Base-by-base conservation (phyloP, 2,797 vertebrate genomes). In the Bovichtus diacanthus region DNA sequence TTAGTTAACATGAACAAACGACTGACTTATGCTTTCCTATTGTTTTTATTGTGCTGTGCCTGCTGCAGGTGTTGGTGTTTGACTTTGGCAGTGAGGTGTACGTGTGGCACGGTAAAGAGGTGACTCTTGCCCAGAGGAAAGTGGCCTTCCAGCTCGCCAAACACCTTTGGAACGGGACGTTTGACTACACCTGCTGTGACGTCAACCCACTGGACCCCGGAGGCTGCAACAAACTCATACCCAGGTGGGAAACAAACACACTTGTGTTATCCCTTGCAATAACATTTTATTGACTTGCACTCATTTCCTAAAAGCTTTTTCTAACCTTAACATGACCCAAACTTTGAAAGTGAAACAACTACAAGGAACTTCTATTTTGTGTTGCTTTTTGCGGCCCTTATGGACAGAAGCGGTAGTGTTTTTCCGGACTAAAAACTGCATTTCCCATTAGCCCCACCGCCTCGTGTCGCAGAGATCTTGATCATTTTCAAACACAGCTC, bases 1-100 rank as follows among this genome's bases (percentile, higher is more conserved):
- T 56, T 7, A 5, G 50, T 6, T 39, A 16, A 39, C 29, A 25
- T 2, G 16, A 15, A 51, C 13, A 44, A 29, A 18, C 1, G 13
- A 10, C 41, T 50, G 56, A 13, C 7, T 1, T 10, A 0, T 51
- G n/a, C 0, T 11, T 23, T 18, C 6, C 0, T 8, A 0, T 53
- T 34, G 49, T 64, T 29, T 34, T 18, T 62, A 36, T 29, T 61
- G 36, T 27, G 31, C 34, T 34, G n/a, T 34, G 9, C 31, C 9
- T 23, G 63, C 49, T 64, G 66, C 92, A 99, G 98, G 98, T 99
- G 49, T 82, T 99, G 90, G 98, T 99, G 83, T 98, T 99, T 85
- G 98, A 99, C 93, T 98, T 99, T 59, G 98, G 98, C 76, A 99
- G 98, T 39, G 98, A 99, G 92, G 98, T 99, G 41, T 99, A 99